Conservation (phyloP, 2,888 invertebrate species). For the Cabera pusaria region DNA sequence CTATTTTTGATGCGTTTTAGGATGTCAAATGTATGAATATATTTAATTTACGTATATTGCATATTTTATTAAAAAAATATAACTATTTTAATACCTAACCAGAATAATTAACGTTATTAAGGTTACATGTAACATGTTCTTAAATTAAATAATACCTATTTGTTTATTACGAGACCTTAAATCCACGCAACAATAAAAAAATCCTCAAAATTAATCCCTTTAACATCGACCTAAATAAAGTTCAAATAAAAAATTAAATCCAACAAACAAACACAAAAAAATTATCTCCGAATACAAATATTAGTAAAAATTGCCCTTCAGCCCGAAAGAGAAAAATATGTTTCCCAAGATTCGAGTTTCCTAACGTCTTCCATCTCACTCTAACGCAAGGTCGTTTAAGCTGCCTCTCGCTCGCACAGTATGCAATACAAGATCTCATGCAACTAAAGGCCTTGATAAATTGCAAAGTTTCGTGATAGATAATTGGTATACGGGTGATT, state of each 20-base stretch:
- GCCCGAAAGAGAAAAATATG: slow-evolving; percentile 77
- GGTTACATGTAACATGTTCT: no score
- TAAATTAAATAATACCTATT: no score
- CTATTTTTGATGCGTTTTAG: no score
- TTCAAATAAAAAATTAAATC: slow-evolving; percentile 56
- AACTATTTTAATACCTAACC: no score
- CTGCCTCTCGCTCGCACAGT: slow-evolving; percentile 68
- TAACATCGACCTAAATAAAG: slow-evolving; percentile 63
- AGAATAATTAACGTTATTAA: no score
- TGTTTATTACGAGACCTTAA: no score
- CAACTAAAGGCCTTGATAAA: slow-evolving; percentile 79
- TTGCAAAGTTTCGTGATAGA: slow-evolving; percentile 81
- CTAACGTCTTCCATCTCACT: slow-evolving; percentile 69
- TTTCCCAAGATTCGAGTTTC: slow-evolving; percentile 82
- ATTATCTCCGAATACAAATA: slow-evolving; percentile 56
- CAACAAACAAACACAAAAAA: slow-evolving; percentile 26
- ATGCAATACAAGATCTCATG: slow-evolving; percentile 80
- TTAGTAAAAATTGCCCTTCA: slow-evolving; percentile 77
- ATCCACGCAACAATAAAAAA: no score
- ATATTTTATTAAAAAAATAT: no score
- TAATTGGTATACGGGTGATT: slow-evolving; percentile 77
- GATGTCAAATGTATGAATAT: no score
- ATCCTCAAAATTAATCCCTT: slow-evolving; percentile 44
- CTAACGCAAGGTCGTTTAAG: slow-evolving; percentile 64
- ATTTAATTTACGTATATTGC: no score